Conservation (phyloP, 2,888 invertebrate species). For the Diloba caeruleocephala region DNA sequence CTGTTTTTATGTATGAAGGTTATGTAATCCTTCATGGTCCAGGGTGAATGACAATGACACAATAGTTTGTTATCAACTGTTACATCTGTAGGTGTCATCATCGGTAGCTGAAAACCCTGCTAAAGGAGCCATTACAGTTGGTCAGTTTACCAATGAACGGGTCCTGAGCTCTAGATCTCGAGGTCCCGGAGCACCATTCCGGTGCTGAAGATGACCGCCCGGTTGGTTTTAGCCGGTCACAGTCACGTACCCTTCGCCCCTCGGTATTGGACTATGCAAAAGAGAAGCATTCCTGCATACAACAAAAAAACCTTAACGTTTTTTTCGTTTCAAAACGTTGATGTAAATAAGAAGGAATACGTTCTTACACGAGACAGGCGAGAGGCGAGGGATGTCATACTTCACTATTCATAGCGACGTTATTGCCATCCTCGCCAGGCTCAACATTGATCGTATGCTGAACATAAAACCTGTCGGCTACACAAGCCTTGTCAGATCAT, state of each 20-base stretch:
- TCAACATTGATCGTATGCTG: constrained; percentile 61
- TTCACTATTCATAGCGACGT: constrained; percentile 62
- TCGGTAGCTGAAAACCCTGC: neutral
- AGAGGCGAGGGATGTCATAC: constrained; percentile 41
- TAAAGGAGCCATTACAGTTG: too few species aligned
- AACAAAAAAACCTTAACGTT: too few species aligned
- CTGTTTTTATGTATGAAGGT: constrained; percentile 65
- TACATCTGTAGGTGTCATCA: constrained; percentile 4
- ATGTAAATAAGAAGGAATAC: constrained; percentile 20
- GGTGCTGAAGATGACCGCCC: too few species aligned
- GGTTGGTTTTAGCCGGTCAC: too few species aligned
- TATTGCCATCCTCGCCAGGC: constrained; percentile 57
- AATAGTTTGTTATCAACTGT: constrained; percentile 9
- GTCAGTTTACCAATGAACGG: too few species aligned
- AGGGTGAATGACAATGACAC: constrained; percentile 56
- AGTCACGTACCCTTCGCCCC: too few species aligned
- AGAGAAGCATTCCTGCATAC: too few species aligned
- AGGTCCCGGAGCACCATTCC: too few species aligned
- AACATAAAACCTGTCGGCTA: constrained; percentile 61
- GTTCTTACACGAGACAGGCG: constrained; percentile 9
- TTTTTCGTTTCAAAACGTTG: too few species aligned
- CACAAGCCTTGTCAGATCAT: constrained; percentile 61
- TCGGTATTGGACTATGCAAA: too few species aligned
- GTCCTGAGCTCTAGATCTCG: too few species aligned
- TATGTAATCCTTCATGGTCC: constrained; percentile 63